These are phyloP conservation scores for Poeciliopsis gracilis DNA, from an alignment of 2,797 vertebrate genomes.

Conservation along the genomic window DNA sequence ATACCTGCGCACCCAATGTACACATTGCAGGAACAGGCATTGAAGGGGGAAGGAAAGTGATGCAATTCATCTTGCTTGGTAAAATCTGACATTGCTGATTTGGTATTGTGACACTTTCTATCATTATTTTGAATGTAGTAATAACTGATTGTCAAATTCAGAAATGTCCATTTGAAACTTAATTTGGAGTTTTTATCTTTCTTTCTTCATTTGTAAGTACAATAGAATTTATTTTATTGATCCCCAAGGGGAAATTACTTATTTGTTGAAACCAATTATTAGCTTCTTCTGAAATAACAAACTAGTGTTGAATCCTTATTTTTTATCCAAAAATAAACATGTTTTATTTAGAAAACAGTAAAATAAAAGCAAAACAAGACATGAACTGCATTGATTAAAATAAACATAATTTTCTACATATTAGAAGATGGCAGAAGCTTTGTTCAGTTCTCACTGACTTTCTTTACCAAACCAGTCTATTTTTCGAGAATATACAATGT, in stretches of 20 bases:
- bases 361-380: background rate
- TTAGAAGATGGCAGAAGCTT: background rate
- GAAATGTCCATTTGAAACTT: background rate
- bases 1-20: background rate
- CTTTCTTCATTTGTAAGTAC: background rate
- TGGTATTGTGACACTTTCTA: background rate
- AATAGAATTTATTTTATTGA: too few relatives aligned
- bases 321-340: background rate
- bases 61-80: conserved; percentile 3
- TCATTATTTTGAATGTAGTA: background rate
- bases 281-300: background rate
- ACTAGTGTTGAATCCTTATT: background rate
- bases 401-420: background rate
- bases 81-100: background rate
- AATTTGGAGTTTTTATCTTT: background rate
- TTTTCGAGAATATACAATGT: background rate
- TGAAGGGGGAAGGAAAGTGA: conserved; percentile 7
- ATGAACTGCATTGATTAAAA: background rate
- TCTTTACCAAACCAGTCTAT: background rate
- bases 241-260: too few relatives aligned
- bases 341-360: background rate
- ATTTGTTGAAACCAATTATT: too few relatives aligned
- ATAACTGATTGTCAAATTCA: conserved; percentile 1
- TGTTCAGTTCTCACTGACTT: background rate
- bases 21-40: background rate